phyloP scores from a whole-genome alignment of 2,797 vertebrate species.

The Smutsia temminckii region DNA sequence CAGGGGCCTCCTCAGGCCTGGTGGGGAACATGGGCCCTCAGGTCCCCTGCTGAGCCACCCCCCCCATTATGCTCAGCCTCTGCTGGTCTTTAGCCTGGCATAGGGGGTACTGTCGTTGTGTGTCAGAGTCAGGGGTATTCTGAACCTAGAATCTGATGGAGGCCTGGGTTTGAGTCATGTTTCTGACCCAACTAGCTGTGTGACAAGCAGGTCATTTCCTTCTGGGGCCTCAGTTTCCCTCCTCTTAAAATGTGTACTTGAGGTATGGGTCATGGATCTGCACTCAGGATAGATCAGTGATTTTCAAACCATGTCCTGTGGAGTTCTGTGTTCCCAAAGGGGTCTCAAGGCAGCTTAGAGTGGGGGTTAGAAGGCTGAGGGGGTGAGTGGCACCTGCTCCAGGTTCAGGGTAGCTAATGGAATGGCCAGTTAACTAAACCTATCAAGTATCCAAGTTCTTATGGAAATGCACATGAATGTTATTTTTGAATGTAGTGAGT shows the following conservation, averaged over 20 bases:
- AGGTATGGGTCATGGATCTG: not conserved
- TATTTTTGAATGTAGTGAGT: not conserved
- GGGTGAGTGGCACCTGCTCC: not conserved
- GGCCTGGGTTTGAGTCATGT: not conserved
- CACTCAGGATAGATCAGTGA: not conserved
- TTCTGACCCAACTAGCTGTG: not conserved
- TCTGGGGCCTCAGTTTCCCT: not conserved
- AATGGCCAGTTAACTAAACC: not conserved
- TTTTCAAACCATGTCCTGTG: not conserved
- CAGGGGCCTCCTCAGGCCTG: not conserved
- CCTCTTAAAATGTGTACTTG: not conserved
- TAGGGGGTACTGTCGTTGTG: not conserved
- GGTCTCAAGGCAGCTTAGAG: not conserved
- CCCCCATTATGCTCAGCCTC: not conserved
- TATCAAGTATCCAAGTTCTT: not conserved
- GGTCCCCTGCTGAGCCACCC: not conserved
- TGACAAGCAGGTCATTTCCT: not conserved
- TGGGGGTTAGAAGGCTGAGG: not conserved
- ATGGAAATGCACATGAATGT: not conserved
- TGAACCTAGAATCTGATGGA: not conserved
- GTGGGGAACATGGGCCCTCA: fast-evolving
- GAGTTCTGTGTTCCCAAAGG: not conserved
- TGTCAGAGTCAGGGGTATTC: not conserved
- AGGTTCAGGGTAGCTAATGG: not conserved
- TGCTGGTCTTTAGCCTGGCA: not conserved